Base-by-base conservation (phyloP, 2,797 vertebrate species). In the Etheostoma perlongum region DNA sequence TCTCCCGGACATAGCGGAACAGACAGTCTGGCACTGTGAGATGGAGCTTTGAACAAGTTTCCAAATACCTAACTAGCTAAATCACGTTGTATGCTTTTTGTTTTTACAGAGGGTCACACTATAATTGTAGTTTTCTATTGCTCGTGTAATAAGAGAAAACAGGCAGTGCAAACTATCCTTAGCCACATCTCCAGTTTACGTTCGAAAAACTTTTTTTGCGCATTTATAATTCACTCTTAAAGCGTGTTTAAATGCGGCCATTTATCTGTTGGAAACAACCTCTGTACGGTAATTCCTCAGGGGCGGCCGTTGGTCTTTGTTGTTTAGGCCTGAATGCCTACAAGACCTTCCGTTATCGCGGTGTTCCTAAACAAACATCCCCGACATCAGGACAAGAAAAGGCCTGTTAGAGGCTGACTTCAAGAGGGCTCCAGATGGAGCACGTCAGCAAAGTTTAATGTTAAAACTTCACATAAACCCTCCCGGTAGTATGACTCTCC, bases 1-100 rank as follows among this genome's bases (percentile, higher is more conserved):
- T 86, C 89, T 86, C 90, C 92, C 87, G 91, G 88, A 93, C 89
- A 84, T 91, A 92, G 92, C 90, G 92, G 92, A 84, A 91, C 87
- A 70, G 67, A 36, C 23, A 2, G 30, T 1, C 19, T 14, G 64
- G 61, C 30, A 67, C 67, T 14, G 2, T 19, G 42, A 72, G 76
- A 89, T 80, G 81, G 58, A 82, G 55, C 64, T 47, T 65, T 66
- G 23, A 52, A 42, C 23, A 77, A 81, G 55, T 78, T 76, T 23
- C 4, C 5, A 12, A 42, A 63, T 58, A 54, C 10, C 3, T 8
- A 68, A 73, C 18, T 21, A 46, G n/a, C 5, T 0, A 16, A 64
- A 13, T 42, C 10, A 36, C 0, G 11, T 19, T 15, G 0, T 11
- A 8, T 0, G 4, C 5, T 13, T 1, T 18, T 1, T 0, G 30